phyloP scores from a whole-genome alignment of 1,140 invertebrate genomes.

The Sarcophaga bullata region DNA sequence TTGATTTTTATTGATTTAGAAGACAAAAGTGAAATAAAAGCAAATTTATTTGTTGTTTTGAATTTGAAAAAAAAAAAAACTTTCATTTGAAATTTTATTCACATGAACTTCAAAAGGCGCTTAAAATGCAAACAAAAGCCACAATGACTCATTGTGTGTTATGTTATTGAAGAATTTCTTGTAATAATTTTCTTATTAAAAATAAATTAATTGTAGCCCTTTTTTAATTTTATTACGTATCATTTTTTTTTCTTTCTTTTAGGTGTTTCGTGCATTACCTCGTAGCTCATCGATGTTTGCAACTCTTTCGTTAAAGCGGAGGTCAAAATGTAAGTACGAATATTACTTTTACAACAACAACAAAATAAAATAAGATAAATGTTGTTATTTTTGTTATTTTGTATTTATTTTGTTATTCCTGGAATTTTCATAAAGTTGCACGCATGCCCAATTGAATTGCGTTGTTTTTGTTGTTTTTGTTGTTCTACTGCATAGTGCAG shows the following conservation, averaged over 20 bases:
- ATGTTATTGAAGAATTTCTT: background rate
- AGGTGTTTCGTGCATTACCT: background rate
- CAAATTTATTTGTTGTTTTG: too few species aligned
- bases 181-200: conserved; percentile 17
- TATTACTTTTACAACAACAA: too few species aligned
- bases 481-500: too few species aligned
- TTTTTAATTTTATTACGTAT: too few species aligned
- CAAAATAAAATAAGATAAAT: too few species aligned
- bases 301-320: background rate
- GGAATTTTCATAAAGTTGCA: conserved; percentile 35
- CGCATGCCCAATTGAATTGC: conserved; percentile 20
- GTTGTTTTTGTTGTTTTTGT: background rate
- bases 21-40: background rate
- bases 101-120: background rate
- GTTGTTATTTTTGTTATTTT: conserved; percentile 11
- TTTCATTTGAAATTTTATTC: background rate
- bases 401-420: background rate
- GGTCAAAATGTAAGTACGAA: background rate
- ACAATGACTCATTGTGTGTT: background rate
- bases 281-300: background rate
- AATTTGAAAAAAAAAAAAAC: background rate
- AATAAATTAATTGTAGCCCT: conserved; percentile 11
- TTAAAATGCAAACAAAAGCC: background rate
- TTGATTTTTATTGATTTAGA: conserved; percentile 16
- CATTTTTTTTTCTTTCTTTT: background rate